phyloP scores from a whole-genome alignment of 2,113 vertebrate species.

The Rhynchomys soricoides region DNA sequence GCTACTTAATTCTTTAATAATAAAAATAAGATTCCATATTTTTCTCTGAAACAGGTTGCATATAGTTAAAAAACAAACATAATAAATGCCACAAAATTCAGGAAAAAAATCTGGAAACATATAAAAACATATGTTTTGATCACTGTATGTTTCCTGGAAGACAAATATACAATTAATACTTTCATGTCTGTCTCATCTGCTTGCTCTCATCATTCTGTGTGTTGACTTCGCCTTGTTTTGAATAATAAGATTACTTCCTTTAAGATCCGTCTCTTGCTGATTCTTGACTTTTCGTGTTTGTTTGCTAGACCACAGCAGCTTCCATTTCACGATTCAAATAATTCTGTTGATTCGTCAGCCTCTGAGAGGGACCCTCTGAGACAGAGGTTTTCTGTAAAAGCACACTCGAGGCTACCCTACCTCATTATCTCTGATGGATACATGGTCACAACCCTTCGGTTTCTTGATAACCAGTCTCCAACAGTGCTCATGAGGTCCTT shows the following conservation, averaged over 20 bases:
- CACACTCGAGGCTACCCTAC: slow-evolving; percentile 92
- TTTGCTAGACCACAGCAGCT: slow-evolving; percentile 86
- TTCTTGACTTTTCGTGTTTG: slow-evolving; percentile 66
- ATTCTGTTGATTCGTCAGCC: slow-evolving; percentile 89
- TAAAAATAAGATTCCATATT: slow-evolving; percentile 26
- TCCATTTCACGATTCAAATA: slow-evolving; percentile 83
- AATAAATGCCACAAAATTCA: slow-evolving; percentile 25
- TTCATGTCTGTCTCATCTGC: background rate
- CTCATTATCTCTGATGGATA: slow-evolving; percentile 97
- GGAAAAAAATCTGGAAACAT: background rate
- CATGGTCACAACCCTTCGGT: slow-evolving; percentile 91
- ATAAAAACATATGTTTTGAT: background rate
- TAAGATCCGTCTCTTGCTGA: slow-evolving; percentile 46
- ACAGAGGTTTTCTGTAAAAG: slow-evolving; percentile 94
- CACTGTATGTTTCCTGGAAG: background rate
- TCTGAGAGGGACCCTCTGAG: slow-evolving; percentile 91
- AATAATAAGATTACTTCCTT: slow-evolving; percentile 37
- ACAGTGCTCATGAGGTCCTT: slow-evolving; percentile 86
- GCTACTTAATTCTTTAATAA: slow-evolving; percentile 35
- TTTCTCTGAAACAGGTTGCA: slow-evolving; percentile 38
- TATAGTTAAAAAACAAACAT: background rate
- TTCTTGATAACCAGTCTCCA: slow-evolving; percentile 86
- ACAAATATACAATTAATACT: background rate
- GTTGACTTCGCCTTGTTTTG: slow-evolving; percentile 37
- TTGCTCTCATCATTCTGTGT: slow-evolving; percentile 39